Evolutionary conservation across 2,113 vertebrate genomes (phyloP).

Genomic region (Anoplopoma fimbria): DNA sequence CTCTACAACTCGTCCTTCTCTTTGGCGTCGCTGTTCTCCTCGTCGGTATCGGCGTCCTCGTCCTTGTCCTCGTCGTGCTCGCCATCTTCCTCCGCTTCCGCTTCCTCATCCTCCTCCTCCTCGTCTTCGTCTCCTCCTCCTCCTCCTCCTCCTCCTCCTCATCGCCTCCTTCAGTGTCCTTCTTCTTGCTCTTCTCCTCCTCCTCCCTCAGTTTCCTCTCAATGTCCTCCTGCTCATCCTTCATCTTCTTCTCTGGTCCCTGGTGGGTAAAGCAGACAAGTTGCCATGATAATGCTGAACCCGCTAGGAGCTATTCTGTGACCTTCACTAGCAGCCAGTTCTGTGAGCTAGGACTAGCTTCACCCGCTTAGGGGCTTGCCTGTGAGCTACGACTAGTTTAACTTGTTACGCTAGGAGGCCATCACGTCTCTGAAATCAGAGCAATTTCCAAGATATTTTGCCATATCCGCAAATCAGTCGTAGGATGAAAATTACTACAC

Average conservation of each 20-base stretch:
- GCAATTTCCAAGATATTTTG: not conserved
- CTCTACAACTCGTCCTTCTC: conserved; percentile 79
- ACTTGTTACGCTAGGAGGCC: not conserved
- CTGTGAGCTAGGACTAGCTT: no score
- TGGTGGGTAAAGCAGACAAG: not conserved
- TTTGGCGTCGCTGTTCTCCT: conserved; percentile 15
- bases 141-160: conserved; percentile 77
- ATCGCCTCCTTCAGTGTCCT: conserved; percentile 35
- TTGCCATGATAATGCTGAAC: not conserved
- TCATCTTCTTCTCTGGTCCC: conserved; percentile 81
- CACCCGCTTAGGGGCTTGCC: no score
- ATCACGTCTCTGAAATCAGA: not conserved
- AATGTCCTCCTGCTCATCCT: conserved; percentile 67
- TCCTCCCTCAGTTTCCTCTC: conserved; percentile 71
- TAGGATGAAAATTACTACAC: no score
- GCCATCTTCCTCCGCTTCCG: conserved; percentile 38
- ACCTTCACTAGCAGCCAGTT: no score
- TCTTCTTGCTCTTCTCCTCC: conserved; percentile 79
- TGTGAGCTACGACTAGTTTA: not conserved
- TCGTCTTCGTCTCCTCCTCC: conserved; percentile 9
- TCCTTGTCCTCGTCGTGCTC: conserved; percentile 20
- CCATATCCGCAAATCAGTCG: no score
- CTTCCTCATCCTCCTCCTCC: conserved; percentile 1
- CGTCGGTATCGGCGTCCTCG: conserved; percentile 42
- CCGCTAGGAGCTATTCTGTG: no score